phyloP scores from a whole-genome alignment of 2,113 vertebrate species.

The Morone saxatilis region DNA sequence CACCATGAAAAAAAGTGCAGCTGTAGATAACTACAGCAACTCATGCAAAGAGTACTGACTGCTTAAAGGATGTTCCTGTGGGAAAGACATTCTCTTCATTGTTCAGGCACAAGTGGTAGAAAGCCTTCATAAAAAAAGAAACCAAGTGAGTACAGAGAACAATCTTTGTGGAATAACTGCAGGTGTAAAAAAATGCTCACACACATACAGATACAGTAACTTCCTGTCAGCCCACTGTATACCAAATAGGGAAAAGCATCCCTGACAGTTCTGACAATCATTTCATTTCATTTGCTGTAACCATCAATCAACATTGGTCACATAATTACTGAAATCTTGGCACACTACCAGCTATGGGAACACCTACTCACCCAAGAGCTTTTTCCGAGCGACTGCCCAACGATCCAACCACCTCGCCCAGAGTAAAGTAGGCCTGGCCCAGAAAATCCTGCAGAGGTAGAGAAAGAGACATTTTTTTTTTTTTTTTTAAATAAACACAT shows the following conservation, averaged over 20 bases:
- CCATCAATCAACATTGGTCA: background rate
- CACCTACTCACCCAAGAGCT: conserved; percentile 90
- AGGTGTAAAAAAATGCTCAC: background rate
- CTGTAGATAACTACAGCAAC: background rate
- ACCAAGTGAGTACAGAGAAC: background rate
- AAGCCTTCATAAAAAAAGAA: background rate
- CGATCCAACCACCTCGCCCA: conserved; percentile 97
- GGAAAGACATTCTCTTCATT: background rate
- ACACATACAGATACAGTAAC: background rate
- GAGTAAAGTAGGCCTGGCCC: conserved; percentile 94
- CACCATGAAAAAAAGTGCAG: background rate
- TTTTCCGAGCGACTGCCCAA: conserved; percentile 94
- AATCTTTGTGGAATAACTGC: background rate
- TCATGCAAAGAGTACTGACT: background rate
- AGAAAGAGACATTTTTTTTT: background rate
- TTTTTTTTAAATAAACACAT: background rate
- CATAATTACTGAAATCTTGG: background rate
- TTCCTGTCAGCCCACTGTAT: background rate
- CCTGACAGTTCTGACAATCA: background rate
- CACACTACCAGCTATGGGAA: background rate
- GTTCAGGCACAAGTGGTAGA: background rate
- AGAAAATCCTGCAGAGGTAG: conserved; percentile 91
- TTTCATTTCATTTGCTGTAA: background rate
- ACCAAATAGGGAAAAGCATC: background rate
- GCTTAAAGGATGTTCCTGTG: background rate